A percentile compares a stretch with the other conserved stretches of the same genome.
Evolutionary conservation across 2,888 invertebrate species (phyloP).

Genomic region (Tetanocera ferruginea): DNA sequence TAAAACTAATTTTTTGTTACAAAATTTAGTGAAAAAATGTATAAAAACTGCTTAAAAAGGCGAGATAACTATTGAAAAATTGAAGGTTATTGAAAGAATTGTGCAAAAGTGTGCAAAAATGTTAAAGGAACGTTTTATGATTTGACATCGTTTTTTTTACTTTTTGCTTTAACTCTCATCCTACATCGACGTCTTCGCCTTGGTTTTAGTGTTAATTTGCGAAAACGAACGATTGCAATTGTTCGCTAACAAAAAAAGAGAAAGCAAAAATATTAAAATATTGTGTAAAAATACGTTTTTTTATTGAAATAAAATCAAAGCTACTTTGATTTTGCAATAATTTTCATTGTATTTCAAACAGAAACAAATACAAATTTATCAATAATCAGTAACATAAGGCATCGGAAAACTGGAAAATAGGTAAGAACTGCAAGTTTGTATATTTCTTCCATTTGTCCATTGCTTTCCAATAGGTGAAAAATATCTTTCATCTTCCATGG

Average conservation of each 20-base stretch:
- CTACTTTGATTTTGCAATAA: neutral
- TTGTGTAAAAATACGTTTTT: conserved; percentile 1
- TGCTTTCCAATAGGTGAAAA: neutral
- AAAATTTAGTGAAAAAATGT: conserved; percentile 53
- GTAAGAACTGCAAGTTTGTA: conserved; percentile 32
- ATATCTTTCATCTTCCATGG: neutral
- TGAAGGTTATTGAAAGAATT: conserved; percentile 29
- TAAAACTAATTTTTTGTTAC: conserved; percentile 47
- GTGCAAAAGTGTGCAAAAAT: conserved; percentile 41
- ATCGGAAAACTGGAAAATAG: conserved; percentile 18
- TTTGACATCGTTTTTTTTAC: conserved; percentile 33
- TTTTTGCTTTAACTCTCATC: conserved; percentile 38
- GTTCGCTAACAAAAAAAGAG: neutral
- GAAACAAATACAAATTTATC: neutral
- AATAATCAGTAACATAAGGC: neutral
- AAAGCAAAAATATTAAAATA: neutral
- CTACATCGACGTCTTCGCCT: conserved; percentile 44
- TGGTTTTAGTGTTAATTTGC: conserved; percentile 29
- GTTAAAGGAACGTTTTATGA: conserved; percentile 41
- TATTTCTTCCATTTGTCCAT: neutral
- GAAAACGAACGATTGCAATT: conserved; percentile 36
- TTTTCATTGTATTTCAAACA: neutral
- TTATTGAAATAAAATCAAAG: neutral
- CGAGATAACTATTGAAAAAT: conserved; percentile 35
- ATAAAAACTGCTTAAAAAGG: conserved; percentile 51